A percentile compares a stretch with the other conserved stretches of the same genome.
Evolutionary conservation across 1,140 invertebrate species (phyloP).

Genomic region (Philotrypesis tridentata): DNA sequence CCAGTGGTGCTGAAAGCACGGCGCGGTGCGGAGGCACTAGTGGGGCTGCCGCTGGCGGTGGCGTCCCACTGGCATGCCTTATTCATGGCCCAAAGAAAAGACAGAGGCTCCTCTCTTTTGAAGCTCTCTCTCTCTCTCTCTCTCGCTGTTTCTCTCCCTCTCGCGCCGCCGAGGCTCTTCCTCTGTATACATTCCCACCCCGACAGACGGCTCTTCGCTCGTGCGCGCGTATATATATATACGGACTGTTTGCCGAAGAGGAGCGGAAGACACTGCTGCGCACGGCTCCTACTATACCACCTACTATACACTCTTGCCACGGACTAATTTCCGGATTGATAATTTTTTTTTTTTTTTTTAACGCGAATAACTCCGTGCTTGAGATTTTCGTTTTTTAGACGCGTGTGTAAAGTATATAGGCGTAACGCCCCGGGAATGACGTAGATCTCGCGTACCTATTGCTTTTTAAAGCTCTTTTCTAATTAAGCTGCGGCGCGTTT

Average conservation of each 20-base stretch:
- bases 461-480: no score
- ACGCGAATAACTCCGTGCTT: no score
- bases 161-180: conserved; percentile 44
- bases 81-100: conserved; percentile 9
- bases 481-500: no score
- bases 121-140: neutral
- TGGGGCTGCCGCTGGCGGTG: neutral
- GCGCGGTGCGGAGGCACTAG: conserved; percentile 16
- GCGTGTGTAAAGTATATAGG: no score
- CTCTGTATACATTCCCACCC: neutral
- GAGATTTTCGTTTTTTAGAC: no score
- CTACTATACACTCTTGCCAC: neutral
- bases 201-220: neutral
- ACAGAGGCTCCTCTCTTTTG: conserved; percentile 13
- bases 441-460: no score
- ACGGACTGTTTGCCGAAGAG: neutral
- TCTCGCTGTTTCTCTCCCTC: conserved; percentile 12
- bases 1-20: neutral
- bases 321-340: conserved; percentile 18
- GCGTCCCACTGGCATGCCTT: conserved; percentile 25
- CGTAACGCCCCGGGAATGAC: no score
- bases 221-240: no score
- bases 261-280: neutral
- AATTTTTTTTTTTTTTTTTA: no score
- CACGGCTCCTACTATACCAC: no score